phyloP scores from a whole-genome alignment of 2,888 invertebrate species.

The Cephalotes varians region DNA sequence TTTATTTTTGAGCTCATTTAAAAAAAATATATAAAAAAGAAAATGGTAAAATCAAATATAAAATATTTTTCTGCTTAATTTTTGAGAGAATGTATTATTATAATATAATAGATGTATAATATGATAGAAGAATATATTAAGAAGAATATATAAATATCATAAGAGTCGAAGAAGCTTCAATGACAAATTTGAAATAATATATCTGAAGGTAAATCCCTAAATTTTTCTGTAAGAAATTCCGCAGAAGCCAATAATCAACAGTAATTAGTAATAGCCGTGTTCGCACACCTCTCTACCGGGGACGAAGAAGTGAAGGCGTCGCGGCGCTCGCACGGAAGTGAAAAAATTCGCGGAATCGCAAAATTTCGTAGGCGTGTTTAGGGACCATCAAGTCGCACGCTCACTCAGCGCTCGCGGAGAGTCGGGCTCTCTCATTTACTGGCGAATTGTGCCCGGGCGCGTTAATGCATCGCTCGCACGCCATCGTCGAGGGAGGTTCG shows the following conservation, averaged over 20 bases:
- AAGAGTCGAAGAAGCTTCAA: background rate
- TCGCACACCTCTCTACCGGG: background rate
- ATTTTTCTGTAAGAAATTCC: background rate
- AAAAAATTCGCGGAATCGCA: slow-evolving; percentile 81
- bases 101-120: background rate
- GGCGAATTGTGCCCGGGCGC: slow-evolving; percentile 81
- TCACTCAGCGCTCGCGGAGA: slow-evolving; percentile 79
- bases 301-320: slow-evolving; percentile 12
- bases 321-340: slow-evolving; percentile 49
- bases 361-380: slow-evolving; percentile 83
- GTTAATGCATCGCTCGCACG: slow-evolving; percentile 81
- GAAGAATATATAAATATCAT: no score
- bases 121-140: background rate
- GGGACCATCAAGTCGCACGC: slow-evolving; percentile 80
- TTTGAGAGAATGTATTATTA: background rate
- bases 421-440: slow-evolving; percentile 82
- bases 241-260: background rate
- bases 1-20: background rate
- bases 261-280: slow-evolving; percentile 8
- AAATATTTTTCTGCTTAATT: background rate
- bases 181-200: background rate
- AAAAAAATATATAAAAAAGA: background rate
- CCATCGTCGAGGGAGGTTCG: slow-evolving; percentile 78
- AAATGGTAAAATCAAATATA: background rate
- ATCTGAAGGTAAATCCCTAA: background rate